Conservation (phyloP, 23 tunicate genomes). For the Clavelina lepadiformis region DNA sequence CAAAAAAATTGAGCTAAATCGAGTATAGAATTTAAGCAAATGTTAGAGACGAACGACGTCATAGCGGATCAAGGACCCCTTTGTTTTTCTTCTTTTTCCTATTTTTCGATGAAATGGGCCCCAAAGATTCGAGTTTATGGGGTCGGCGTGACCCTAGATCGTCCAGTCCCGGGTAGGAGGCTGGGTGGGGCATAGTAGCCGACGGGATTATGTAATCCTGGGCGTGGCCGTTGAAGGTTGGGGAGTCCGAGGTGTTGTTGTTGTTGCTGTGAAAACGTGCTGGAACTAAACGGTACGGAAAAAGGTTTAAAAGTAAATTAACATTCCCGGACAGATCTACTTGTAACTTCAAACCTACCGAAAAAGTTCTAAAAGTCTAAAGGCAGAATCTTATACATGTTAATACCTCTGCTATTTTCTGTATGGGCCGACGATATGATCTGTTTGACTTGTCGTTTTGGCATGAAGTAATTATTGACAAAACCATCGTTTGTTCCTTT, state of each 20-base stretch:
- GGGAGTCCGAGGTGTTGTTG: constrained; percentile 1
- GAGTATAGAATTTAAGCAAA: too few species aligned
- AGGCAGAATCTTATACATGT: too few species aligned
- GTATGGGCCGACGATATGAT: constrained; percentile 78
- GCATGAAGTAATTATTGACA: constrained; percentile 75
- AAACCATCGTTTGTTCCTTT: constrained; percentile 36
- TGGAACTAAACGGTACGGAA: background rate
- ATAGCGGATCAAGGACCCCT: constrained; percentile 15
- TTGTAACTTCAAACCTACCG: background rate
- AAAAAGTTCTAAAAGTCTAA: too few species aligned
- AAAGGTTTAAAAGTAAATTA: too few species aligned
- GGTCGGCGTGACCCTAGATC: constrained; percentile 40
- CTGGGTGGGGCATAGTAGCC: background rate
- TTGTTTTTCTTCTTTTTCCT: constrained; percentile 58
- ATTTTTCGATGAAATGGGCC: constrained; percentile 30
- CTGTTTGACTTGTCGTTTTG: constrained; percentile 87
- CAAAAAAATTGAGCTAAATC: too few species aligned
- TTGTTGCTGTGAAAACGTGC: constrained; percentile 4
- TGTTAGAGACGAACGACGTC: too few species aligned
- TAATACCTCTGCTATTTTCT: too few species aligned
- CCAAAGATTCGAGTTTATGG: constrained; percentile 55
- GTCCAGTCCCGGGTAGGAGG: constrained; percentile 18
- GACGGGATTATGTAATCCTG: background rate
- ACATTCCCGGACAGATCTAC: too few species aligned
- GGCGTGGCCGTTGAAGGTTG: constrained; percentile 29